Base-by-base conservation (phyloP, 1,140 invertebrate genomes). In the Plectrocnemia conspersa region DNA sequence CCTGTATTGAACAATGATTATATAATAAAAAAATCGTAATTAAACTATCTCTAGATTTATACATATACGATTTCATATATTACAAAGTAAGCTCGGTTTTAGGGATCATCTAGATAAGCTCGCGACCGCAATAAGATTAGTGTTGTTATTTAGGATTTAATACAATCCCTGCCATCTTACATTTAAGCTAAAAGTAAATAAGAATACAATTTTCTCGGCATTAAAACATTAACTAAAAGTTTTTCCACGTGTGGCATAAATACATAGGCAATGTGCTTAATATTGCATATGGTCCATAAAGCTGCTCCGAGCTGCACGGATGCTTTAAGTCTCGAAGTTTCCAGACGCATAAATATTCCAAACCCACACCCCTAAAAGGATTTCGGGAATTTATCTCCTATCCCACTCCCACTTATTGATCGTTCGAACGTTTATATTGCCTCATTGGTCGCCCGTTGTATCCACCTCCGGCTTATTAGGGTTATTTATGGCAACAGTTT, bases 341-440 rank as follows among this genome's bases (percentile, higher is more conserved):
- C 52, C 57, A 59, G 57, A 59, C 57, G 40, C 57, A 59, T 59
- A 59, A 59, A 59, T 59, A 50, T 52, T 29, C 18, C 15, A 47
- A 54, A 7, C 18, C 24, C 16, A 35, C 42, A n/a, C 24, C 25
- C 23, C 29, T 15, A 48, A 19, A 18, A 38, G 13, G 21, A 13
- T 19, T 19, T 19, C 32, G 15, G 36, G 13, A 22, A 35, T 49
- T 33, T 29, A 5, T 29, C 32, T 22, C 18, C 32, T 35, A 49
- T 27, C 15, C 27, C 27, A n/a, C 27, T 13, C 24, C 13, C 13
- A 18, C 40, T 10, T 18, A 21, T 18, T 18, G 40, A 16, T 21
- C 40, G 11, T 22, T 11, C n/a, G 40, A 16, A 42, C 40, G 19
- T 42, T 16, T 19, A 42, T 42, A 42, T 42, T 24, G 11, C 9